A percentile compares a stretch with the other conserved stretches of the same genome.
These are phyloP conservation scores for Busseola fusca DNA, from an alignment of 2,888 invertebrate species.

Conservation along the genomic window DNA sequence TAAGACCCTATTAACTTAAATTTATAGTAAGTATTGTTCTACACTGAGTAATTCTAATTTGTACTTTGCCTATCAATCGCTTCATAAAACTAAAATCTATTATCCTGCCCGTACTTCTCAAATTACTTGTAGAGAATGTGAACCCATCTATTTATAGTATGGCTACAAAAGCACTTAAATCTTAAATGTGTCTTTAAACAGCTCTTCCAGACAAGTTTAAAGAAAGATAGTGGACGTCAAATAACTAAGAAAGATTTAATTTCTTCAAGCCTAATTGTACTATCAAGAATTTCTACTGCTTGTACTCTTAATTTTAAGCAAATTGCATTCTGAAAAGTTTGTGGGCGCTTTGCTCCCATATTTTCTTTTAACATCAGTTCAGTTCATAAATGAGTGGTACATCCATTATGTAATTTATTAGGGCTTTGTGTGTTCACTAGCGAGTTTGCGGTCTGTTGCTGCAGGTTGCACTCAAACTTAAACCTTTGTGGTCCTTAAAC, in stretches of 20 bases:
- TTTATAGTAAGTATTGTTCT: slow-evolving; percentile 24
- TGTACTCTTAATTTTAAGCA: slow-evolving; percentile 51
- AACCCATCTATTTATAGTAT: slow-evolving; percentile 6
- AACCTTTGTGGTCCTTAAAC: slow-evolving; percentile 77
- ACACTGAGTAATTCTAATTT: slow-evolving; percentile 37
- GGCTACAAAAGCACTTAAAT: slow-evolving; percentile 18
- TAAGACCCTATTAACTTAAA: slow-evolving; percentile 12
- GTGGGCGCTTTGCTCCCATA: slow-evolving; percentile 29
- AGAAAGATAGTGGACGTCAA: slow-evolving; percentile 27
- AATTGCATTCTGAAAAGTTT: slow-evolving; percentile 53
- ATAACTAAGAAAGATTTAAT: slow-evolving; percentile 46
- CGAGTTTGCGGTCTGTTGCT: slow-evolving; percentile 71
- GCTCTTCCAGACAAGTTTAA: slow-evolving; percentile 10
- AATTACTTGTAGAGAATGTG: slow-evolving; percentile 13
- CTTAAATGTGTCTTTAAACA: slow-evolving; percentile 29
- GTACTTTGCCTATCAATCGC: slow-evolving; percentile 38
- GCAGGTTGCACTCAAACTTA: slow-evolving; percentile 75
- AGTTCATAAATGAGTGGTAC: slow-evolving; percentile 53
- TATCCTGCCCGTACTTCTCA: background rate
- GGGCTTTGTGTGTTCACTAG: slow-evolving; percentile 69
- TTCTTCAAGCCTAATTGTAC: slow-evolving; percentile 40
- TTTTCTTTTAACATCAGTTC: slow-evolving; percentile 53
- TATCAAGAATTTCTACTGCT: slow-evolving; percentile 39
- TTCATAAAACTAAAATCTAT: slow-evolving; percentile 48
- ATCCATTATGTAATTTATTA: slow-evolving; percentile 70